Evolutionary conservation across 1,140 invertebrate species (phyloP).

Genomic region (Heliconius nattereri): DNA sequence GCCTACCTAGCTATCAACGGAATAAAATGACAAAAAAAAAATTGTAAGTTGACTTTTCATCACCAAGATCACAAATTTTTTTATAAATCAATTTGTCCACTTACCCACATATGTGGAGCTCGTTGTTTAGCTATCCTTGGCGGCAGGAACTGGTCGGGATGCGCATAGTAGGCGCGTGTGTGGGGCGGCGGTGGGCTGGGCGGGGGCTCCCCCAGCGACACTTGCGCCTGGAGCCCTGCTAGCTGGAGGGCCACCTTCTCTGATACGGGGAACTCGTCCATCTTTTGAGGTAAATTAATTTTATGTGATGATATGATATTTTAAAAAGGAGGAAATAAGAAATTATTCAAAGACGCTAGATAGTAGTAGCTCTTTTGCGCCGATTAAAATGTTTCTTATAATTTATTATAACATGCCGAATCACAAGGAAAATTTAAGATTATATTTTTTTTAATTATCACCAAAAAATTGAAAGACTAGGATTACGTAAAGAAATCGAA

Average conservation of each 20-base stretch:
- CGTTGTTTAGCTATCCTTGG: slow-evolving; percentile 66
- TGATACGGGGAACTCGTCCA: slow-evolving; percentile 96
- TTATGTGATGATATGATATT: not conserved
- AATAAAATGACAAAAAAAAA: no score
- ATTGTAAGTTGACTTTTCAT: no score
- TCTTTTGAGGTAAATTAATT: slow-evolving; percentile 73
- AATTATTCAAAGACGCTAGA: not conserved
- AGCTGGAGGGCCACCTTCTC: slow-evolving; percentile 96
- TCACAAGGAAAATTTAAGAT: no score
- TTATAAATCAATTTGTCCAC: slow-evolving; percentile 16
- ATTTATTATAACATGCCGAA: no score
- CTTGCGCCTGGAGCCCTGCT: slow-evolving; percentile 96
- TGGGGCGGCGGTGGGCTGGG: slow-evolving; percentile 74
- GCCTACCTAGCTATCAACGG: no score
- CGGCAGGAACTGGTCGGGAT: slow-evolving; percentile 77
- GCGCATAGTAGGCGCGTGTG: slow-evolving; percentile 75
- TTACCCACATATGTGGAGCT: slow-evolving; percentile 73
- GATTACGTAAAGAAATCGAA: no score
- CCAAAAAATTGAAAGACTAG: no score
- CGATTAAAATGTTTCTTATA: no score
- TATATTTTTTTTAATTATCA: no score
- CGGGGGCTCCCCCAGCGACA: slow-evolving; percentile 92
- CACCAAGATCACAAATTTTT: no score
- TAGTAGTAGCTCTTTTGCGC: no score
- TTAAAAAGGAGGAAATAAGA: not conserved